Percentiles rank a stretch among this genome's conserved stretches.
Conservation (phyloP, 1,140 invertebrate genomes). For the Drosophila azteca region DNA sequence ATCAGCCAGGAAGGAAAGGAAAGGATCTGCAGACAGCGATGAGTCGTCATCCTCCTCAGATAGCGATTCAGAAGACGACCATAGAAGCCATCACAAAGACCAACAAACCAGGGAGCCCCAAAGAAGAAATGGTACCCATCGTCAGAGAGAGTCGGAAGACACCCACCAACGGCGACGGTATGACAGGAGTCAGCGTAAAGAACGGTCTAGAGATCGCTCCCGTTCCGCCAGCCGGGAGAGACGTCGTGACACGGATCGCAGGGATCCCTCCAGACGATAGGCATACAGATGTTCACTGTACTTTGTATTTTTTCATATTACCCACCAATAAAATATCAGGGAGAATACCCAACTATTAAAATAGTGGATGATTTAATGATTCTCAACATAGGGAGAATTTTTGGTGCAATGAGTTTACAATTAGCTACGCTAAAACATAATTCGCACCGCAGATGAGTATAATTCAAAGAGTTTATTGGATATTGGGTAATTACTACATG, state of each 20-base stretch:
- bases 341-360: too few species aligned
- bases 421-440: slow-evolving; percentile 67
- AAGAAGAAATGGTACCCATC: slow-evolving; percentile 19
- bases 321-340: slow-evolving; percentile 30
- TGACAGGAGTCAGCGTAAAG: slow-evolving; percentile 31
- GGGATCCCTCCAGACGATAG: slow-evolving; percentile 46
- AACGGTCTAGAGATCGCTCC: slow-evolving; percentile 36
- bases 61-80: slow-evolving; percentile 32
- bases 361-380: slow-evolving; percentile 15
- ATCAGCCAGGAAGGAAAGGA: slow-evolving; percentile 18
- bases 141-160: slow-evolving; percentile 33
- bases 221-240: slow-evolving; percentile 32
- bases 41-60: slow-evolving; percentile 53
- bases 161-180: slow-evolving; percentile 25
- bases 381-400: neutral
- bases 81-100: slow-evolving; percentile 23
- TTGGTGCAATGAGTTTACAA: neutral
- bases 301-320: neutral
- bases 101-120: neutral
- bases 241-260: slow-evolving; percentile 44
- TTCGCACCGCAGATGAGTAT: slow-evolving; percentile 34
- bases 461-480: slow-evolving; percentile 9
- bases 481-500: slow-evolving; percentile 35
- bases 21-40: slow-evolving; percentile 13
- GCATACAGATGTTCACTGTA: slow-evolving; percentile 11